Percentiles rank a stretch among this genome's conserved stretches.
phyloP scores from a whole-genome alignment of 2,888 invertebrate species.

The Nemoura dubitans region DNA sequence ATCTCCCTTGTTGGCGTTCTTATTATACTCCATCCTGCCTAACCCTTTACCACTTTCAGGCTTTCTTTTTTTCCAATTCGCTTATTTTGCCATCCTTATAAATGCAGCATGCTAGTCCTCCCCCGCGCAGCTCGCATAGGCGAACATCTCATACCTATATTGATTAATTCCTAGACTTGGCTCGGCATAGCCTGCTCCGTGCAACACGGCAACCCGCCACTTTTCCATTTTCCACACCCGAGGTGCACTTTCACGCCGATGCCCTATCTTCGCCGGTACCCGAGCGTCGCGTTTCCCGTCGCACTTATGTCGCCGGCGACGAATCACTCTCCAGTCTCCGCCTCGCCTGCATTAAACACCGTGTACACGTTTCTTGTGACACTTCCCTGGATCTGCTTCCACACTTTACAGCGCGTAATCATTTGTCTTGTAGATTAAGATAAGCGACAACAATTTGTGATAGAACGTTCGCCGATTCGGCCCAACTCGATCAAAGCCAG shows the following conservation, averaged over 20 bases:
- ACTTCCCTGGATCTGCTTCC: not conserved
- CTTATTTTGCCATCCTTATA: conserved; percentile 8
- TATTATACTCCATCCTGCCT: not conserved
- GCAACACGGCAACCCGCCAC: not conserved
- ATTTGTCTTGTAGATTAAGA: conserved; percentile 12
- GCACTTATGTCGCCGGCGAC: not conserved
- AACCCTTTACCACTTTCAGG: conserved; percentile 12
- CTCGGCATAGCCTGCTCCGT: not conserved
- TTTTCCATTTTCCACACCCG: not conserved
- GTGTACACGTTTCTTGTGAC: not conserved
- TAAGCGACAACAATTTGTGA: conserved; percentile 12
- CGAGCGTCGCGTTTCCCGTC: not conserved
- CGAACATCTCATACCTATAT: conserved; percentile 12
- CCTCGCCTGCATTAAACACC: not conserved
- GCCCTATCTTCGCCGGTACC: not conserved
- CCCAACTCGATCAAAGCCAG: not conserved
- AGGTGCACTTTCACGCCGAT: not conserved
- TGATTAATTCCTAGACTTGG: not conserved
- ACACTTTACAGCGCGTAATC: not conserved
- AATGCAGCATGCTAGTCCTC: not conserved
- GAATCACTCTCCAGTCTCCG: not conserved
- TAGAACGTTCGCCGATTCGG: not conserved
- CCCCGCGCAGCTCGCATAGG: not conserved
- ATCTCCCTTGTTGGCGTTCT: not conserved
- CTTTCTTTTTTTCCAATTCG: conserved; percentile 9